These are phyloP conservation scores for Poecilobothrus nobilitatus DNA, from an alignment of 2,888 invertebrate species.

Conservation along the genomic window DNA sequence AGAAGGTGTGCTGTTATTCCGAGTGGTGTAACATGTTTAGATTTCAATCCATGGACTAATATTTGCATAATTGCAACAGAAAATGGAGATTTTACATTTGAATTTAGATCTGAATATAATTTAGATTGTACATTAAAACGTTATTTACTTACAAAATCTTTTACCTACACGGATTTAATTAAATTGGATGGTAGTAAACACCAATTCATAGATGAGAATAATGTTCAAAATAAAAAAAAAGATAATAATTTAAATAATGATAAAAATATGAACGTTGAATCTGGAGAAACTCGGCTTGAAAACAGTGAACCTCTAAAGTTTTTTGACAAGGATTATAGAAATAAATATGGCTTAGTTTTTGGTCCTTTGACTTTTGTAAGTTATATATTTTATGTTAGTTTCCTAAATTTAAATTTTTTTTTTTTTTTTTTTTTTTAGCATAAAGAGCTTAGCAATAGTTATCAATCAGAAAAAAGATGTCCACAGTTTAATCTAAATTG, in stretches of 20 bases:
- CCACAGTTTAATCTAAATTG: conserved; percentile 25
- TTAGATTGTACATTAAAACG: conserved; percentile 22
- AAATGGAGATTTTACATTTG: conserved; percentile 34
- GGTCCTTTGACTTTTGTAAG: conserved; percentile 26
- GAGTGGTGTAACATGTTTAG: conserved; percentile 26
- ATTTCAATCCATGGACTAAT: conserved; percentile 30
- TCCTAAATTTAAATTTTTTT: no score
- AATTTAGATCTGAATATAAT: conserved; percentile 27
- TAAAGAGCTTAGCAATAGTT: background rate
- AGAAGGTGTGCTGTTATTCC: conserved; percentile 26
- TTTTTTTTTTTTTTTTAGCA: background rate
- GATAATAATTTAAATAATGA: no score
- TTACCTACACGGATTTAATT: conserved; percentile 26
- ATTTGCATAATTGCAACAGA: conserved; percentile 27
- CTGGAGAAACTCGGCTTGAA: background rate
- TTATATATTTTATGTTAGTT: background rate
- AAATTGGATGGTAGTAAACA: conserved; percentile 23
- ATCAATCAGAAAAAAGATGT: conserved; percentile 20
- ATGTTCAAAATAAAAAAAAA: background rate
- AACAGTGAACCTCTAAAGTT: conserved; percentile 15
- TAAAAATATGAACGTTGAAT: background rate
- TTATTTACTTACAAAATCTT: conserved; percentile 7
- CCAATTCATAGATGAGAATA: background rate
- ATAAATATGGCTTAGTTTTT: conserved; percentile 35
- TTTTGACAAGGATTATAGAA: conserved; percentile 26